These are phyloP conservation scores for Tragelaphus buxtoni DNA, from an alignment of 2,113 vertebrate genomes.

Conservation along the genomic window DNA sequence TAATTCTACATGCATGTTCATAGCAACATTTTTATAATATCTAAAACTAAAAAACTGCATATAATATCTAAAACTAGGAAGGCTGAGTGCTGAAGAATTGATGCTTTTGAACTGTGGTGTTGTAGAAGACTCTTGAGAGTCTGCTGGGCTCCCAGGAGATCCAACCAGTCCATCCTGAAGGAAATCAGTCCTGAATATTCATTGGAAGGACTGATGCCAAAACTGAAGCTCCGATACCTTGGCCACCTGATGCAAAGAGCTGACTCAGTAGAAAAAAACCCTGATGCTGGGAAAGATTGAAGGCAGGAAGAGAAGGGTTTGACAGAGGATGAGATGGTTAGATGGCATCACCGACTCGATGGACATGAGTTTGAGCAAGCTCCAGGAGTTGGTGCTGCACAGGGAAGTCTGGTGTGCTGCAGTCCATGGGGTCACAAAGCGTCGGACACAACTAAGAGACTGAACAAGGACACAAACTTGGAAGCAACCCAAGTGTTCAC, in stretches of 20 bases:
- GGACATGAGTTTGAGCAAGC: not conserved
- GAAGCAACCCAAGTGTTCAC: not conserved
- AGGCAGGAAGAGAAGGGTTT: not conserved
- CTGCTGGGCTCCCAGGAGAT: not conserved
- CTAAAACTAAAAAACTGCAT: not conserved
- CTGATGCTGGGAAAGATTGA: not conserved
- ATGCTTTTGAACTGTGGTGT: not conserved
- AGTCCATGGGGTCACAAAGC: not conserved
- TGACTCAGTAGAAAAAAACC: not conserved
- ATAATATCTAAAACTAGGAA: not conserved
- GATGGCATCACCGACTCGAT: not conserved
- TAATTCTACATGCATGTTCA: not conserved
- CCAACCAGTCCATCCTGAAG: not conserved
- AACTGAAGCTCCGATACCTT: not conserved
- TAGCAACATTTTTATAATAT: not conserved
- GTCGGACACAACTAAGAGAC: fast-evolving
- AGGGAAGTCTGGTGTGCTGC: not conserved
- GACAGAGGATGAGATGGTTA: not conserved
- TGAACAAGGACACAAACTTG: not conserved
- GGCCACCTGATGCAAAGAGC: not conserved
- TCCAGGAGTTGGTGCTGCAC: not conserved
- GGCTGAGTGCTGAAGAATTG: not conserved
- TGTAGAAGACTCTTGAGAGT: not conserved
- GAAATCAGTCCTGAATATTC: not conserved
- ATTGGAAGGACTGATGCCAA: not conserved